Conservation (phyloP, 1,140 invertebrate genomes). For the Bombus impatiens region DNA sequence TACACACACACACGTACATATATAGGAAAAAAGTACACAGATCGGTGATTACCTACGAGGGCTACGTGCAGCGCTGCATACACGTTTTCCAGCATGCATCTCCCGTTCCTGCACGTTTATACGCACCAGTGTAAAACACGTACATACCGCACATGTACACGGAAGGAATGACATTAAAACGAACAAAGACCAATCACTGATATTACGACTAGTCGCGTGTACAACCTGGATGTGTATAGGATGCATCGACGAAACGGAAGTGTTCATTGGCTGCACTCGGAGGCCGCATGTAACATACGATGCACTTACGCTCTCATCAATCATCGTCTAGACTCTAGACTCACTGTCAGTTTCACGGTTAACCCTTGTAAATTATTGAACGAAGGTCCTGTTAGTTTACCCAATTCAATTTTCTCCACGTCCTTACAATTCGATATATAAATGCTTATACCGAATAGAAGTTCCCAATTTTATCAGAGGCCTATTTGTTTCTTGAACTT, state of each 20-base stretch:
- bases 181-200: constrained; percentile 54
- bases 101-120: background rate
- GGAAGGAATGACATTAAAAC: constrained; percentile 55
- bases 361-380: constrained; percentile 22
- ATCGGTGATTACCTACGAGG: too few species aligned
- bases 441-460: too few species aligned
- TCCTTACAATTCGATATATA: background rate
- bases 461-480: too few species aligned
- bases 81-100: background rate
- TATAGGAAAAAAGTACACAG: background rate
- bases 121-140: background rate
- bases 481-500: too few species aligned
- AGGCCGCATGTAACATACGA: background rate
- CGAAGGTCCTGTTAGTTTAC: background rate
- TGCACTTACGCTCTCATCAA: constrained; percentile 32
- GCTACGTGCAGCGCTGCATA: background rate
- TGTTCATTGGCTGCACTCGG: constrained; percentile 20
- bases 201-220: constrained; percentile 38
- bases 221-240: background rate
- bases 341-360: constrained; percentile 26
- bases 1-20: background rate
- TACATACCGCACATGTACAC: constrained; percentile 10
- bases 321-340: constrained; percentile 28
- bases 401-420: background rate
- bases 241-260: constrained; percentile 33